Evolutionary conservation across 2,888 invertebrate genomes (phyloP), one percentile per base, ranked within the genome.

Genomic region (Nipponacmea schrenckii): DNA sequence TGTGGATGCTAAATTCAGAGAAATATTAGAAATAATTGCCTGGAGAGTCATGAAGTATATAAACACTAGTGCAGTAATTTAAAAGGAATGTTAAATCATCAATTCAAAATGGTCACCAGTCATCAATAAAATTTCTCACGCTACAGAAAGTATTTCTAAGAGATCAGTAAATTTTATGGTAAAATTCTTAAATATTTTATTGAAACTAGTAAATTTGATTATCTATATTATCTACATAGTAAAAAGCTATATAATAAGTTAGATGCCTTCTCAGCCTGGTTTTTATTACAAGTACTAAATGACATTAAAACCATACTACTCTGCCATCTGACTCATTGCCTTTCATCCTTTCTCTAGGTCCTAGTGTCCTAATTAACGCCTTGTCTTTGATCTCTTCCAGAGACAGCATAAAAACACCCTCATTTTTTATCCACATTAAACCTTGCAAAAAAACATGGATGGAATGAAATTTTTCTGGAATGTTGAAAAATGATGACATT

Each of bases 271-370:
- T 24, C 56, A 20, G 20, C 56, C 56, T 56, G 56, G 56, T 56
- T 56, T 56, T 56, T 56, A 56, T 56, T 56, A 56, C 24, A 24
- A 24, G 56, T 56, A 56, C 56, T 56, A 56, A 56, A 56, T 56
- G 56, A 56, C 56, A 56, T 56, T 56, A 56, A 56, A 56, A 24
- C 56, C 56, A 56, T 56, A 56, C 56, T 56, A 56, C 56, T 24
- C 56, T 56, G 56, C 56, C 56, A 56, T 56, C 56, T 56, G 56
- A 56, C 56, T 56, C 56, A 56, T 56, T 56, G 56, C 56, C 56
- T 56, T 56, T 56, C 56, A 56, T 56, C 56, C 20, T 56, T 56
- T 56, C 56, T 39, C 39, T 24, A 56, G 8, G 56, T 56, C 56
- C 56, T 24, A 56, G 56, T 56, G 56, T 56, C 56, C 56, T 56